Conservation (phyloP, 2,113 vertebrate species). For the Parus major region DNA sequence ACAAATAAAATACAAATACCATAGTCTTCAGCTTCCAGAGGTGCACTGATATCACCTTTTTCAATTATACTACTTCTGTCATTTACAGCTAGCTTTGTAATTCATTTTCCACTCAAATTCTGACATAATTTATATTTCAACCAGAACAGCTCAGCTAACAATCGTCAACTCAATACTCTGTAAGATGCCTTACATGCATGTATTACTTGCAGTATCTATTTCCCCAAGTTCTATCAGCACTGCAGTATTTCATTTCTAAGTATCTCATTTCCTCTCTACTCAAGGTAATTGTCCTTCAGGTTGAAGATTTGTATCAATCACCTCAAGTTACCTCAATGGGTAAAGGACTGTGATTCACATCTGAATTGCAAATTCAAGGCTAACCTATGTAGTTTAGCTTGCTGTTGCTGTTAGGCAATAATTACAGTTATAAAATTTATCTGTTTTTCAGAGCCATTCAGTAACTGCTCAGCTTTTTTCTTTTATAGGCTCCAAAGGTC, state of each 20-base stretch:
- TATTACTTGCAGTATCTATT: background rate
- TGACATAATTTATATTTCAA: conserved; percentile 14
- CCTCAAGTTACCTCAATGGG: background rate
- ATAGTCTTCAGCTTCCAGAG: background rate
- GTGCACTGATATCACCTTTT: background rate
- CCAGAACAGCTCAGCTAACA: conserved; percentile 4
- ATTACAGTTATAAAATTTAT: background rate
- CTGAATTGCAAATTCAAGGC: conserved; percentile 32
- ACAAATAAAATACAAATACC: background rate
- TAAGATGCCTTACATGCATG: background rate
- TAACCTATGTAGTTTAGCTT: background rate
- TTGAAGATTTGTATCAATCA: background rate
- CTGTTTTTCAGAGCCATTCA: conserved; percentile 1
- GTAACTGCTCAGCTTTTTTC: conserved; percentile 14
- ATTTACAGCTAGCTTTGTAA: background rate
- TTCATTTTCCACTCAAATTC: background rate
- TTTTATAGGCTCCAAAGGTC: conserved; percentile 36
- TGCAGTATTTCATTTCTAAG: background rate
- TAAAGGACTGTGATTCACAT: background rate
- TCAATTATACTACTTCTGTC: background rate
- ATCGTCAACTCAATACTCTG: background rate
- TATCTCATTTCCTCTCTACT: background rate
- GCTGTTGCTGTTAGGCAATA: background rate
- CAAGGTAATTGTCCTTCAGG: background rate
- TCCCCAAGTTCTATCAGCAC: background rate